Conservation (phyloP, 2,797 vertebrate species). For the Chloroceryle amazona region DNA sequence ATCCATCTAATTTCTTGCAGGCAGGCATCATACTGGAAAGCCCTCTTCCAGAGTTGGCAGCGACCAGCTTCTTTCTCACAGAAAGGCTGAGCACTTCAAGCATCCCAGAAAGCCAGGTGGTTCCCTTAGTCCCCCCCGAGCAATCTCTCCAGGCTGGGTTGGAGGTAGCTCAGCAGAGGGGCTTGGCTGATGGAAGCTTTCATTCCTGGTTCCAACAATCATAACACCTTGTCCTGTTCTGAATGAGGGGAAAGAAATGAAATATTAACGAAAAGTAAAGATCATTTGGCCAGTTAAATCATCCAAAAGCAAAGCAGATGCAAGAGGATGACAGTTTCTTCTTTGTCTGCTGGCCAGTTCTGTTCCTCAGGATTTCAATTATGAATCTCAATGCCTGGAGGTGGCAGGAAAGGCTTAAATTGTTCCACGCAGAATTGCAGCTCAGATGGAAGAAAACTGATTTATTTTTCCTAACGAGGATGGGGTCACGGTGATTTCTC, state of each 20-base stretch:
- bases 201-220: neutral
- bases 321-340: neutral
- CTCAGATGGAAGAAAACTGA: neutral
- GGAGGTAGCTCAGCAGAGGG: neutral
- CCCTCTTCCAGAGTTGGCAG: neutral
- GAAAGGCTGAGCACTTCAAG: neutral
- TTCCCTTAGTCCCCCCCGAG: neutral
- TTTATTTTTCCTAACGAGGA: slow-evolving; percentile 57
- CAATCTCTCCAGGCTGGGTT: neutral
- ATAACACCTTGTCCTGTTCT: neutral
- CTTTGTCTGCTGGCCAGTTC: neutral
- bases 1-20: neutral
- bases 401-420: slow-evolving; percentile 34
- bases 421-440: neutral
- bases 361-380: slow-evolving; percentile 54
- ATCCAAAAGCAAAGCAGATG: slow-evolving; percentile 33
- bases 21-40: neutral
- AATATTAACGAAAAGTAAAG: slow-evolving; percentile 12
- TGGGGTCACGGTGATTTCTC: slow-evolving; percentile 52
- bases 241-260: neutral
- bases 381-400: slow-evolving; percentile 30
- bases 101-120: neutral
- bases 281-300: neutral
- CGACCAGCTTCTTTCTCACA: neutral
- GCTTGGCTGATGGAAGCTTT: neutral